These are phyloP conservation scores for Electrophaes corylata DNA, from an alignment of 2,888 invertebrate species.

Conservation along the genomic window DNA sequence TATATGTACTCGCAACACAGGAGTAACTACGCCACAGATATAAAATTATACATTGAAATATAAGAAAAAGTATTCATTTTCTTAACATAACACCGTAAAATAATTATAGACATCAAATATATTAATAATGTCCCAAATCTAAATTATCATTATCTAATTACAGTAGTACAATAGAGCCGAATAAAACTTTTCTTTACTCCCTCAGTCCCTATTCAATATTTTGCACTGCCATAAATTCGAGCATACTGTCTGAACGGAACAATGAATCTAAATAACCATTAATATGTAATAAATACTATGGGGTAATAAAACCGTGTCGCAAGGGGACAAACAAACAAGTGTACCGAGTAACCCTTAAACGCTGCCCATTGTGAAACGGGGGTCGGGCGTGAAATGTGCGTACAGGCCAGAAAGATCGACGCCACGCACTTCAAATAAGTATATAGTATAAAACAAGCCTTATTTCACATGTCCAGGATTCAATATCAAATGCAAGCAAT, in stretches of 20 bases:
- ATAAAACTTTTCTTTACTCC: conserved; percentile 57
- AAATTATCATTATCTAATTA: conserved; percentile 65
- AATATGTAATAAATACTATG: conserved; percentile 84
- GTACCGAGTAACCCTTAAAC: conserved; percentile 74
- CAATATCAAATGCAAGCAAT: background rate
- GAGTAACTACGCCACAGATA: background rate
- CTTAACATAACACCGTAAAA: background rate
- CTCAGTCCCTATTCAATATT: conserved; percentile 70
- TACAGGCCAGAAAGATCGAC: conserved; percentile 40
- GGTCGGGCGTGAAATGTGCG: conserved; percentile 61
- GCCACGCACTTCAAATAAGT: conserved; percentile 7
- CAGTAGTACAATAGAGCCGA: conserved; percentile 61
- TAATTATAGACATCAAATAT: conserved; percentile 13
- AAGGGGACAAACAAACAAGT: conserved; percentile 83
- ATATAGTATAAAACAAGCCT: conserved; percentile 2
- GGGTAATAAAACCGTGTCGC: conserved; percentile 77
- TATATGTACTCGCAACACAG: background rate
- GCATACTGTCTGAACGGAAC: conserved; percentile 80
- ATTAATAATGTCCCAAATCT: conserved; percentile 38
- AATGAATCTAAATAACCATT: conserved; percentile 85
- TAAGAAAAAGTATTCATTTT: no score
- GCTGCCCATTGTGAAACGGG: conserved; percentile 62
- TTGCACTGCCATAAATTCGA: conserved; percentile 79
- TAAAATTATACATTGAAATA: background rate
- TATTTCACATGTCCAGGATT: background rate